A percentile compares a stretch with the other conserved stretches of the same genome.
Conservation (phyloP, 1,140 invertebrate genomes). For the Pseudobourletiella spinata region DNA sequence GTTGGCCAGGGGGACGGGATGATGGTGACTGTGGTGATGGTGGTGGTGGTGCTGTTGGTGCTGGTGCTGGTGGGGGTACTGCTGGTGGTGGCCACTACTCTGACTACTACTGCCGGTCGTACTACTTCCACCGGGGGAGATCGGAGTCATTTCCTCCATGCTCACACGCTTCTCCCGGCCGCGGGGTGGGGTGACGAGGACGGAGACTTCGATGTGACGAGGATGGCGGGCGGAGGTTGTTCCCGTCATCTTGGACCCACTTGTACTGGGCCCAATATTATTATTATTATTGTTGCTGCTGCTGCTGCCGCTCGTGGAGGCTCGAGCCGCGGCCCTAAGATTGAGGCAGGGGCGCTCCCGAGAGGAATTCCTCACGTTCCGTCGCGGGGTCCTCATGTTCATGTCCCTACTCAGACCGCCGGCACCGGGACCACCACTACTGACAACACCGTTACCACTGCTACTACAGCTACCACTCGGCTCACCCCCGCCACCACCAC, state of each 20-base stretch:
- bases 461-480: not conserved
- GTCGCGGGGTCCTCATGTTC: not conserved
- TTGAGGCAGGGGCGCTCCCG: slow-evolving; percentile 17
- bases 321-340: not conserved
- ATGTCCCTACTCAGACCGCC: not conserved
- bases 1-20: not conserved
- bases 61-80: not conserved
- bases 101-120: not conserved
- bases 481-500: not conserved
- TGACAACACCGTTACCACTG: not conserved
- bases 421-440: not conserved
- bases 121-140: slow-evolving; percentile 17
- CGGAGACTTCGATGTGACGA: slow-evolving; percentile 32
- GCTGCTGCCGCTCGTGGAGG: not conserved
- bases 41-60: no score
- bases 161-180: slow-evolving; percentile 21
- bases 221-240: slow-evolving; percentile 9
- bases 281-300: no score
- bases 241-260: no score
- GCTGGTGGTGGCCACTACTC: not conserved
- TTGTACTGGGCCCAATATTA: no score
- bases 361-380: slow-evolving; percentile 5
- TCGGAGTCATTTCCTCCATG: slow-evolving; percentile 27
- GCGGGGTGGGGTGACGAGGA: slow-evolving; percentile 27
- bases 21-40: no score